These are phyloP conservation scores for Thinocorus orbignyianus DNA, from an alignment of 2,113 vertebrate species.

Conservation along the genomic window DNA sequence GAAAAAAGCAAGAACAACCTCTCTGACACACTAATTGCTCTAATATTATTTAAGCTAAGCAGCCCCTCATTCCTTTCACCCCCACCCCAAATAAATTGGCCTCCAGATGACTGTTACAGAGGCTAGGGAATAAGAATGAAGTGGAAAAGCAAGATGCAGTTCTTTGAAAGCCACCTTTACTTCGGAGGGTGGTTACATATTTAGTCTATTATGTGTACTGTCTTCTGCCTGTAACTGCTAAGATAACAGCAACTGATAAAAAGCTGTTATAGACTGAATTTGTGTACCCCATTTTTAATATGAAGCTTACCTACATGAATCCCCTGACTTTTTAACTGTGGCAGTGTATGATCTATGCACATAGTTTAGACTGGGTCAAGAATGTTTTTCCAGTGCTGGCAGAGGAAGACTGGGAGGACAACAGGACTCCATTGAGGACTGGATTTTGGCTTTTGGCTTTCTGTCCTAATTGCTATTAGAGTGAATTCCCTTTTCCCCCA, in stretches of 20 bases:
- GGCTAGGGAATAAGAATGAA: not conserved
- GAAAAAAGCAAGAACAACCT: slow-evolving; percentile 54
- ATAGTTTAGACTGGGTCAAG: not conserved
- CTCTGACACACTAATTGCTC: slow-evolving; percentile 68
- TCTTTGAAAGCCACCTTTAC: not conserved
- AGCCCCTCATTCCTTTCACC: not conserved
- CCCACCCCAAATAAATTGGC: not conserved
- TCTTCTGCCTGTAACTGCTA: not conserved
- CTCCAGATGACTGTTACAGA: not conserved
- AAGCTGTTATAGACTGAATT: not conserved
- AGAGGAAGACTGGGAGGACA: not conserved
- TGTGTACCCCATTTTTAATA: not conserved
- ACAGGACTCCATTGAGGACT: not conserved
- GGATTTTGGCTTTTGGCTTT: not conserved
- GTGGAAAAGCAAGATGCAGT: not conserved
- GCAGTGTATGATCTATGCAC: not conserved
- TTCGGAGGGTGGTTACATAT: not conserved
- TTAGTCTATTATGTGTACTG: not conserved
- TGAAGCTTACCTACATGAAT: not conserved
- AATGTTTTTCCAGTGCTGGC: not conserved
- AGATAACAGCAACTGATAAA: not conserved
- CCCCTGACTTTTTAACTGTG: not conserved
- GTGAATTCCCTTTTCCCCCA: not conserved
- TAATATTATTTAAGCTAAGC: slow-evolving; percentile 66
- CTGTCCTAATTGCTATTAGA: not conserved